These are phyloP conservation scores for Serranus cabrilla DNA, from an alignment of 2,797 vertebrate species.

Conservation along the genomic window DNA sequence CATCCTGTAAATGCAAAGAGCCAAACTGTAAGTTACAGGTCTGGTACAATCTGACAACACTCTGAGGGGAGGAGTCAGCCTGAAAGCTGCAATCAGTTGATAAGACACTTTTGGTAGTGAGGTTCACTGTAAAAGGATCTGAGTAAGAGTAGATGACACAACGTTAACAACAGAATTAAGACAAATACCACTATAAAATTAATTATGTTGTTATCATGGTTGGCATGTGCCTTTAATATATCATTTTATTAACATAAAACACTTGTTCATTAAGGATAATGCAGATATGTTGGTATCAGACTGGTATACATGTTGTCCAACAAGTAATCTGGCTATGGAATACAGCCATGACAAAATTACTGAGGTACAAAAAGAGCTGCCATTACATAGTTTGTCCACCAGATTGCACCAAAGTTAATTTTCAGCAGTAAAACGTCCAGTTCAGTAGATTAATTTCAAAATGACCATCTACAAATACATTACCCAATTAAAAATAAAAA, in stretches of 20 bases:
- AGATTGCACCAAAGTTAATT: constrained; percentile 12
- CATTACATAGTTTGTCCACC: constrained; percentile 32
- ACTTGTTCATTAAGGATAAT: not conserved
- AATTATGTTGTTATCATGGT: not conserved
- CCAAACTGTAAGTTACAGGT: constrained; percentile 12
- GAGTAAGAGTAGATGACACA: not conserved
- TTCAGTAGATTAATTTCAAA: not conserved
- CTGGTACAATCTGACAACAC: not conserved
- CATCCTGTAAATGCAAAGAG: constrained; percentile 87
- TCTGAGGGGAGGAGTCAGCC: constrained; percentile 10
- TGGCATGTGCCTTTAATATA: not conserved
- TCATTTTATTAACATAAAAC: not conserved
- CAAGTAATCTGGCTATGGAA: not conserved
- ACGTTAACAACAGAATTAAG: not conserved
- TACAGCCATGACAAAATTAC: not conserved
- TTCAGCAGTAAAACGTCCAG: not conserved
- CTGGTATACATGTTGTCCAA: not conserved
- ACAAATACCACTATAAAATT: not conserved
- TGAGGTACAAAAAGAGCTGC: not conserved
- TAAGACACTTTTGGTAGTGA: constrained; percentile 60
- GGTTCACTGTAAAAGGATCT: not conserved
- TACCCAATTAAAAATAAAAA: not conserved
- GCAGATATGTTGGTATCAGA: not conserved
- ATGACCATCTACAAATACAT: not conserved
- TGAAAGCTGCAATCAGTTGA: constrained; percentile 75